Evolutionary conservation across 2,113 vertebrate genomes (phyloP).

Genomic region (Macquaria ambigua): DNA sequence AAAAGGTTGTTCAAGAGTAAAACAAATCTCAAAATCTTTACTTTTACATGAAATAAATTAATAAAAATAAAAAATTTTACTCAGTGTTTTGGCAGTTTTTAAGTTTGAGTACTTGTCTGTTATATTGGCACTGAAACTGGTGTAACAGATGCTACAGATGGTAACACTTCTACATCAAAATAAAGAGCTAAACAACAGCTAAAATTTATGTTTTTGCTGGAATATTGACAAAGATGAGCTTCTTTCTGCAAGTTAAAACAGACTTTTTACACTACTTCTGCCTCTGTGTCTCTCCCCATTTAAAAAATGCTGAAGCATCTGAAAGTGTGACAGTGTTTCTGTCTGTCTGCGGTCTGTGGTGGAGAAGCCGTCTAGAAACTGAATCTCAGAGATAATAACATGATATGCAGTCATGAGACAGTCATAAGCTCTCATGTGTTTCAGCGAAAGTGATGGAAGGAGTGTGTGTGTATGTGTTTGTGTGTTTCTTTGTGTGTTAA

Average conservation of each 20-base stretch:
- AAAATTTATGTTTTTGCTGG: too few species aligned
- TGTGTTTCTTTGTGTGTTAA: neutral
- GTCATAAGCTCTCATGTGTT: slow-evolving; percentile 3
- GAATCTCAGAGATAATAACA: slow-evolving; percentile 34
- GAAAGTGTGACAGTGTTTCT: neutral
- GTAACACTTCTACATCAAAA: neutral
- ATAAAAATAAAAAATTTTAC: neutral
- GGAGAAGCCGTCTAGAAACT: neutral
- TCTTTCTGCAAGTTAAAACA: neutral
- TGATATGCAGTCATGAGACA: neutral
- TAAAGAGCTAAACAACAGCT: neutral
- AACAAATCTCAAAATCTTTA: neutral
- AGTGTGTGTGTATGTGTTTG: neutral
- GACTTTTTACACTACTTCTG: neutral
- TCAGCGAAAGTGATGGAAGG: neutral
- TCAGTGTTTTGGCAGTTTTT: neutral
- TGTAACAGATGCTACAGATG: neutral
- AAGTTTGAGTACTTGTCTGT: neutral
- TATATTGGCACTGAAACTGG: neutral
- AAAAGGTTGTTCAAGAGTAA: neutral
- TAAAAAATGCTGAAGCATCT: neutral
- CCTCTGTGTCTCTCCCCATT: neutral
- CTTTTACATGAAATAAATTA: neutral
- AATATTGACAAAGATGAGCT: neutral
- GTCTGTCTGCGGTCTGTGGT: slow-evolving; percentile 43